Conservation (phyloP, 2,888 invertebrate genomes). For the Aelia acuminata region DNA sequence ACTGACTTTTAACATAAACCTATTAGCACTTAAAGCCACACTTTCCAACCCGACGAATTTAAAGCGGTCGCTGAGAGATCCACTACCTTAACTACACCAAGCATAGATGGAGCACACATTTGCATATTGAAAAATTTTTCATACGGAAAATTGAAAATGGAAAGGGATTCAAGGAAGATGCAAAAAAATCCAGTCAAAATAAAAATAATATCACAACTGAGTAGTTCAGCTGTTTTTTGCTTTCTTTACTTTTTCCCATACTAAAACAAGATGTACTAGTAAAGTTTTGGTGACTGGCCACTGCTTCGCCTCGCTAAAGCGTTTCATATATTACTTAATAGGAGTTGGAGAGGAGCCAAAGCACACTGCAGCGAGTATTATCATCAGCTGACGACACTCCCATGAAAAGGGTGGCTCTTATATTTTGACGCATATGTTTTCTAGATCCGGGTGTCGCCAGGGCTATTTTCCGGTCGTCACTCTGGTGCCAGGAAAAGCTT, state of each 20-base stretch:
- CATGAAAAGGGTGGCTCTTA: not conserved
- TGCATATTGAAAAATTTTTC: too few species aligned
- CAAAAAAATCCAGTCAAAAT: too few species aligned
- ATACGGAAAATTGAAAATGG: too few species aligned
- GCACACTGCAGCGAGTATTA: constrained; percentile 38
- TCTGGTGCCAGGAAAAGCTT: not conserved
- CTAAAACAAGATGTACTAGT: not conserved
- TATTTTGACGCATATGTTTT: constrained; percentile 21
- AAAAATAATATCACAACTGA: not conserved
- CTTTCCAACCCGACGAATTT: too few species aligned
- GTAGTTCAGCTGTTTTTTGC: not conserved
- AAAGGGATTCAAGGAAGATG: too few species aligned
- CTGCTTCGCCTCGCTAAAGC: not conserved
- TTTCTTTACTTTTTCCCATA: not conserved
- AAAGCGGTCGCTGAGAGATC: too few species aligned
- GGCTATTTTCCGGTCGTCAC: not conserved
- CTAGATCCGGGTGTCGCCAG: not conserved
- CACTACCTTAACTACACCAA: too few species aligned
- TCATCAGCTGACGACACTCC: constrained; percentile 2
- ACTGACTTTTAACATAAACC: too few species aligned
- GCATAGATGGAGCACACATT: too few species aligned
- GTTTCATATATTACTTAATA: constrained; percentile 29
- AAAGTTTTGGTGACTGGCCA: not conserved
- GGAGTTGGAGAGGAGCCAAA: not conserved
- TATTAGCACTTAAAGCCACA: too few species aligned